Base-by-base conservation (phyloP, 2,888 invertebrate genomes). In the Cynaeus angustus region DNA sequence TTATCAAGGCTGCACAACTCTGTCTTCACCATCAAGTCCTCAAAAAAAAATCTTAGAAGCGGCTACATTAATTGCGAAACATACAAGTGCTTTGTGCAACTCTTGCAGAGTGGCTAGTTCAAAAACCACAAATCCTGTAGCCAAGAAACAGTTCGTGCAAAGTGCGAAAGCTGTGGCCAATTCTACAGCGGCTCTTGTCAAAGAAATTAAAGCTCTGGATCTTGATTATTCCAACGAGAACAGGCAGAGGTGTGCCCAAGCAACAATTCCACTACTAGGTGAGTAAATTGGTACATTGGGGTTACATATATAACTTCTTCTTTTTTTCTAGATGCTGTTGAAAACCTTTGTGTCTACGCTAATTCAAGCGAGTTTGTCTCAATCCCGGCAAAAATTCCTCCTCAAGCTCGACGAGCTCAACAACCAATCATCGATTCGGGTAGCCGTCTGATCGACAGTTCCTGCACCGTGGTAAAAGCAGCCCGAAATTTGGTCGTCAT, bases 101-200 rank as follows among this genome's bases (percentile, higher is more conserved):
- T 94, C 97, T 38, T 99, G 99, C 82, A 91, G 98, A 28, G 90
- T 92, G 59, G 98, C 99, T 0, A 97, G 97, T 28, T 94, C 94
- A 73, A 94, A 94, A 81, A 96, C 97, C 0, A 90, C 89, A 67
- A 96, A 96, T 85, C 95, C 97, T 0, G 94, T 94, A 2, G 97
- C 97, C 65, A 98, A 98, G 86, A 87, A 97, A 30, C 98, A 98
- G 85, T 98, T 99, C 85, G 98, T 99, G 62, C 97, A 98, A 83
- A 94, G 96, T 74, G 99, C 99, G 62, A 97, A 98, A 84, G 97
- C 98, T 80, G 97, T 99, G 1, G 99, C 99, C 55, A 96, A 96
- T 85, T 95, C 95, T 12, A 99, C 99, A 0, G 95, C 98, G 0
- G 91, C 92, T 73, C 89, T 99, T 13, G 98, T 99, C 13, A 96